A percentile compares a stretch with the other conserved stretches of the same genome.
These are phyloP conservation scores for Nomada fucata DNA, from an alignment of 2,888 invertebrate genomes.

Conservation along the genomic window DNA sequence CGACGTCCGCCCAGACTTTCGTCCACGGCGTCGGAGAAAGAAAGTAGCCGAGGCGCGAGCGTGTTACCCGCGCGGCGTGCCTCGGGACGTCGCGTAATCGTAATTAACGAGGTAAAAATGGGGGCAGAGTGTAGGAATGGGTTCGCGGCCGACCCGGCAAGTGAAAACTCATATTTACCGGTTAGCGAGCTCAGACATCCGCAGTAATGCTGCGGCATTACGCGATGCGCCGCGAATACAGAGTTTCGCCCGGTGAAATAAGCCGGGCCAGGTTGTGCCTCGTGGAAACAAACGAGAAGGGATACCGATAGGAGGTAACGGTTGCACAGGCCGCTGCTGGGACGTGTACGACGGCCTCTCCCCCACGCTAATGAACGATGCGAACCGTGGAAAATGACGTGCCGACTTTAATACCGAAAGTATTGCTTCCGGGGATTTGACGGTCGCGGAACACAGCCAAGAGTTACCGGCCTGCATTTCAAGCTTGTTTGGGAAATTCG, in stretches of 20 bases:
- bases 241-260: conserved; percentile 58
- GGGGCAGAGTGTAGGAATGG: conserved; percentile 46
- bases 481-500: not conserved
- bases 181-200: conserved; percentile 79
- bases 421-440: conserved; percentile 18
- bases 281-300: conserved; percentile 63
- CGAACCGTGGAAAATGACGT: conserved; percentile 33
- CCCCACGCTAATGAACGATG: conserved; percentile 44
- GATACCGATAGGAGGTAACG: conserved; percentile 49
- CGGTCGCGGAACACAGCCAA: not conserved
- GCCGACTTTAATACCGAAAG: conserved; percentile 25
- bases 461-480: not conserved
- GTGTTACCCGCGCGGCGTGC: conserved; percentile 37
- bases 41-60: conserved; percentile 17
- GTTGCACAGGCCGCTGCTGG: not conserved
- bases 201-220: conserved; percentile 76
- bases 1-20: not conserved
- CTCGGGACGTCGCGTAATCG: conserved; percentile 76
- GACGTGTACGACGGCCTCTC: conserved; percentile 3
- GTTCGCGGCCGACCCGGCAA: conserved; percentile 64
- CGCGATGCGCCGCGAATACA: conserved; percentile 73
- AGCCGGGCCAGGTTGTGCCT: conserved; percentile 51
- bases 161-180: conserved; percentile 81
- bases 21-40: not conserved
- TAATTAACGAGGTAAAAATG: conserved; percentile 78